Conservation (phyloP, 2,888 invertebrate species). For the Drosophila anomalipes region DNA sequence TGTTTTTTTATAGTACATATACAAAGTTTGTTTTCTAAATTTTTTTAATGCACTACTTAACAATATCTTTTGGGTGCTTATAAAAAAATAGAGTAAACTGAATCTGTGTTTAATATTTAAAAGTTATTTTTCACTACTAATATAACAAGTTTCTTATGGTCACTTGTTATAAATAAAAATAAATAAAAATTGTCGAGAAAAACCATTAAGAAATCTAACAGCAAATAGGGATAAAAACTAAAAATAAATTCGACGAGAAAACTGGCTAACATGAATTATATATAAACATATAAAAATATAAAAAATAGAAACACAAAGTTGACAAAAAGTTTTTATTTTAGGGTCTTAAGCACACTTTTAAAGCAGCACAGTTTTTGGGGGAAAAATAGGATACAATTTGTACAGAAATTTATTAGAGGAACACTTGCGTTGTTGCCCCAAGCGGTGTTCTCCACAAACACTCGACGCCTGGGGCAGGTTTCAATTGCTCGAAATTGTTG, state of each 20-base stretch:
- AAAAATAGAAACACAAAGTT: too few relatives aligned
- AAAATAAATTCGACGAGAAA: background rate
- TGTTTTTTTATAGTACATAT: background rate
- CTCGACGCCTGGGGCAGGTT: conserved; percentile 17
- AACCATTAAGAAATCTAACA: background rate
- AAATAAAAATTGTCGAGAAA: background rate
- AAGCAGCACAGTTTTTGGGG: background rate
- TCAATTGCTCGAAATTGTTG: conserved; percentile 56
- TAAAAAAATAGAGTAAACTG: background rate
- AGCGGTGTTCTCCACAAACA: conserved; percentile 12
- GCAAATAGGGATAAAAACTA: background rate
- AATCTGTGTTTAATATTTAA: background rate
- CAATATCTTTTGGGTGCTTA: background rate
- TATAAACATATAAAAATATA: too few relatives aligned
- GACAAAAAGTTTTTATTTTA: background rate
- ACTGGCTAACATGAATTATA: background rate
- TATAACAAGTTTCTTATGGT: background rate
- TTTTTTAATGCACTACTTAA: background rate
- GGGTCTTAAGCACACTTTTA: background rate
- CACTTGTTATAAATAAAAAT: background rate
- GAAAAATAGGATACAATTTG: conserved; percentile 17
- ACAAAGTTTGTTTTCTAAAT: background rate
- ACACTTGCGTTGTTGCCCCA: conserved; percentile 14
- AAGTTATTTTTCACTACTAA: background rate
- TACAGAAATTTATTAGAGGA: conserved; percentile 12